Evolutionary conservation across 2,113 vertebrate species (phyloP), one percentile per base, ranked within the genome.

Genomic region (Ivindomyrus marchei): DNA sequence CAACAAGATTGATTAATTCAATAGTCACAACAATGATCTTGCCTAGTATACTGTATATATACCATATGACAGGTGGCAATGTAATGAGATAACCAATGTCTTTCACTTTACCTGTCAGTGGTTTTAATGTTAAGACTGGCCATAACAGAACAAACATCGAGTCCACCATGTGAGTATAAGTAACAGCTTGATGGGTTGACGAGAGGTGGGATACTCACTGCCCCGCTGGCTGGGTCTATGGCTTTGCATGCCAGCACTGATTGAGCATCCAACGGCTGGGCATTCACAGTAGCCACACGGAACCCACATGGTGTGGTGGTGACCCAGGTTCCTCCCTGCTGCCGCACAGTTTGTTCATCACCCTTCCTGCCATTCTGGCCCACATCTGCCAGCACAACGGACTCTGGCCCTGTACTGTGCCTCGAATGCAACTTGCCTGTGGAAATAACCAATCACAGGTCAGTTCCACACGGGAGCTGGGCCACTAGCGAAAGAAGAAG

Each of bases 261-360:
- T 4, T 92, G 74, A 80, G 94, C 93, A 46, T 96, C 91, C 88
- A 93, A 89, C 91, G 90, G 94, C 46, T 93, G 93, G 13, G 88
- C 90, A 80, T 96, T 96, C 86, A 95, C 93, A 17, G 97, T 98
- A 90, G 96, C 96, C 74, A 98, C 94, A 85, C 90, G 96, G 46
- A 93, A 88, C 56, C 98, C 98, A 84, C 93, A 94, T 3, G 97
- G 97, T 66, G 96, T 95, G 0, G 97, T 99, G 9, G 98, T 99
- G 88, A 96, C 93, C 98, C 98, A 99, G 17, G 92, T 96, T 27
- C 96, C 96, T 89, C 90, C 90, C 36, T 89, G 91, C 45, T 9
- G 47, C 15, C 92, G 46, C 9, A 46, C 86, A 4, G 10, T 85
- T 15, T 17, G 89, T 90, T 17, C 53, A 66, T 53, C 56, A 15